Conservation (phyloP, 2,888 invertebrate genomes). For the Pelosia muscerda region DNA sequence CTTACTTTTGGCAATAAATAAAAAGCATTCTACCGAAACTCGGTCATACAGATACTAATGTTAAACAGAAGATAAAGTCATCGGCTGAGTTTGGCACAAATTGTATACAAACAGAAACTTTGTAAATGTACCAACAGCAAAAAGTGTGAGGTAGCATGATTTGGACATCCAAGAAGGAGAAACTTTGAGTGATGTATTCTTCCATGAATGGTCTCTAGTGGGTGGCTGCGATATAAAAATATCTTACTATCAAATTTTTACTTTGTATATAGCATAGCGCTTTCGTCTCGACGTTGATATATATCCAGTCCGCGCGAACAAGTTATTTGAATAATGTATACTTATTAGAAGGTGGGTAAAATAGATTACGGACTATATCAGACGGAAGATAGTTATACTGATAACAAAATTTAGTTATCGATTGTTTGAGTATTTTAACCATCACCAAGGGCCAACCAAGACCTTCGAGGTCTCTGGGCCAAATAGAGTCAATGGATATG, state of each 20-base stretch:
- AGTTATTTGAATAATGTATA: not conserved
- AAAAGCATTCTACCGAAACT: not conserved
- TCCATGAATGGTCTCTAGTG: not conserved
- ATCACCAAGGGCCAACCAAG: too few species aligned
- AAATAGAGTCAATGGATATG: too few species aligned
- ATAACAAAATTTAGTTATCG: too few species aligned
- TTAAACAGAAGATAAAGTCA: not conserved
- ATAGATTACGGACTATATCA: too few species aligned
- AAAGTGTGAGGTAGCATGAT: conserved; percentile 4
- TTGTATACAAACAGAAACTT: not conserved
- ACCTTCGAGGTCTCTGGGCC: too few species aligned
- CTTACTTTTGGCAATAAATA: not conserved
- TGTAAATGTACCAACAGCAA: not conserved
- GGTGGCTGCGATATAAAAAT: not conserved
- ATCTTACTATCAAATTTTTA: not conserved
- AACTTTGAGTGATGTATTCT: not conserved
- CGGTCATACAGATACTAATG: not conserved
- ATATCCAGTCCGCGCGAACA: not conserved
- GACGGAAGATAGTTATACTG: too few species aligned
- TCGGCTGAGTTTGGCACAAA: not conserved
- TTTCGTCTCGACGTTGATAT: not conserved
- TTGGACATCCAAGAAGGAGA: not conserved
- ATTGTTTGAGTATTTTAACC: too few species aligned
- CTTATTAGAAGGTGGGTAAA: not conserved
- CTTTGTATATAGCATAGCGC: not conserved